phyloP scores from a whole-genome alignment of 2,113 vertebrate genomes.

The Physeter macrocephalus region DNA sequence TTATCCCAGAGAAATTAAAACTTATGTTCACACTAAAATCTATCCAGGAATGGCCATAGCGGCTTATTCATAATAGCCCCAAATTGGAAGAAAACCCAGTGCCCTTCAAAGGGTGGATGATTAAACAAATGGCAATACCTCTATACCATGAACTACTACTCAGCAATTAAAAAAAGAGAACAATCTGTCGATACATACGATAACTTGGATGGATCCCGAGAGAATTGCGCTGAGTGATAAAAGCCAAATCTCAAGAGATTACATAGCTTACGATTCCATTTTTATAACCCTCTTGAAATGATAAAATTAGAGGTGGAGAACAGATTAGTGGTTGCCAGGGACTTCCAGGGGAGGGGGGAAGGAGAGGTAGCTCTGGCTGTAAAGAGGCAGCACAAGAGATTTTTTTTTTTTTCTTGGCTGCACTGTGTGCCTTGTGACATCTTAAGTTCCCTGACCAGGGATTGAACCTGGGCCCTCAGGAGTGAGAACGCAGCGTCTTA shows the following conservation, averaged over 20 bases:
- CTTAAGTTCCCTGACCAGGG: neutral
- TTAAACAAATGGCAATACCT: neutral
- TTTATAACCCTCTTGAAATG: neutral
- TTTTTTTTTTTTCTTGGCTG: neutral
- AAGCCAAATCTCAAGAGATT: neutral
- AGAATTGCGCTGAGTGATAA: neutral
- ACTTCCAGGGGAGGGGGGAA: neutral
- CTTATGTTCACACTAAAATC: neutral
- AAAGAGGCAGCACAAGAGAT: too few relatives aligned
- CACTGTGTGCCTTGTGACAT: neutral
- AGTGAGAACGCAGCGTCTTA: neutral
- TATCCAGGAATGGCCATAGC: neutral
- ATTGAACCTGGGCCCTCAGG: neutral
- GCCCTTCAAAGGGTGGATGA: neutral
- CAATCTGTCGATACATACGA: fast-evolving
- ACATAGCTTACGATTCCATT: neutral
- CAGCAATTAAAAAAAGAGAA: too few relatives aligned
- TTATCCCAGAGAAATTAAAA: neutral
- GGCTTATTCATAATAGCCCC: too few relatives aligned
- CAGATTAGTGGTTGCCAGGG: neutral
- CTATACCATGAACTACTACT: fast-evolving
- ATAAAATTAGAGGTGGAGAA: neutral
- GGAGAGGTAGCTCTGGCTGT: neutral
- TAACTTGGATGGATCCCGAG: neutral
- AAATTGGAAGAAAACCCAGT: neutral